Conservation (phyloP, 1,140 invertebrate species). For the Akabosia matsudoensis region DNA sequence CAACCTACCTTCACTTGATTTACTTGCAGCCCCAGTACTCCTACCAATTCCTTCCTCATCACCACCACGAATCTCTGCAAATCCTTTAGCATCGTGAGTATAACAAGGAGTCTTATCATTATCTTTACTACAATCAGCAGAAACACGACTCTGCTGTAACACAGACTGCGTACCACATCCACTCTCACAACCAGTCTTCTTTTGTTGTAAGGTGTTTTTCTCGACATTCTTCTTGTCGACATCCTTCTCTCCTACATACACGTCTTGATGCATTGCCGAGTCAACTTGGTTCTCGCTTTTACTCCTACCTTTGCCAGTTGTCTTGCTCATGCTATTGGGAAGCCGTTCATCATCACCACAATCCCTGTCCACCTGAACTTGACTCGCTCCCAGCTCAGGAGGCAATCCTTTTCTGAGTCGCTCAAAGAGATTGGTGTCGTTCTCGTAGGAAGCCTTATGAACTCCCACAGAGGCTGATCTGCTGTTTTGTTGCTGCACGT, state of each 20-base stretch:
- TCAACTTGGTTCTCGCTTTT: conserved; percentile 2
- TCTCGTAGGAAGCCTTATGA: too few species aligned
- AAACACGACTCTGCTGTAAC: background rate
- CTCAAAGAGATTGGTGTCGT: background rate
- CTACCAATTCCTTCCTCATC: conserved; percentile 2
- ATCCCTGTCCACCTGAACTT: background rate
- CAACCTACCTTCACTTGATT: conserved; percentile 30
- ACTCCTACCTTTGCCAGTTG: background rate
- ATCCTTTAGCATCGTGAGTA: conserved; percentile 16
- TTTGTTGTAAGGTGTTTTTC: conserved; percentile 3
- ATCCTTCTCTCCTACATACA: too few species aligned
- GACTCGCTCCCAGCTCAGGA: background rate
- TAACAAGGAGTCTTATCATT: background rate
- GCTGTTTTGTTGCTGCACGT: too few species aligned
- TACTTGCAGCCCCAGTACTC: background rate
- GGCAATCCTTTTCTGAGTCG: background rate
- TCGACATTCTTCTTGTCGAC: too few species aligned
- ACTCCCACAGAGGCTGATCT: too few species aligned
- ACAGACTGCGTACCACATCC: background rate
- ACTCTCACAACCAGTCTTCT: background rate
- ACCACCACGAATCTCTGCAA: background rate
- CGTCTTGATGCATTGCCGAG: background rate
- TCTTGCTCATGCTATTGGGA: background rate
- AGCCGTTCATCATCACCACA: background rate
- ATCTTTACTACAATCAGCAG: background rate